A percentile compares a stretch with the other conserved stretches of the same genome.
phyloP scores from a whole-genome alignment of 2,797 vertebrate species.

The Cebuella pygmaea region DNA sequence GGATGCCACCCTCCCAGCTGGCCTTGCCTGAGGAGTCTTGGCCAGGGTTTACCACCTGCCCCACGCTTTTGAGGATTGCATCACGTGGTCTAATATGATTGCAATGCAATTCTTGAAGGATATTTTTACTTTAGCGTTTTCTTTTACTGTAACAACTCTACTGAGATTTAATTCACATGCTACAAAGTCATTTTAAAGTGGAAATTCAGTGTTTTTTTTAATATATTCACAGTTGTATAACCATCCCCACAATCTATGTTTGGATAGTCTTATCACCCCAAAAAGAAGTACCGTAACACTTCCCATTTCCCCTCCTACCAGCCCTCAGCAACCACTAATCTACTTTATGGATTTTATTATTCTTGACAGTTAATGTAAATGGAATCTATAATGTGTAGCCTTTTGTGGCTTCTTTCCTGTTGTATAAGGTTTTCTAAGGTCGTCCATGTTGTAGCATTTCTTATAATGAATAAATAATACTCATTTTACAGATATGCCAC shows the following conservation, averaged over 20 bases:
- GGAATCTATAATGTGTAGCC: not conserved
- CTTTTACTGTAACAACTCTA: not conserved
- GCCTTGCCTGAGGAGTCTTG: not conserved
- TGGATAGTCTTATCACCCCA: not conserved
- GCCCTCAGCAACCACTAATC: not conserved
- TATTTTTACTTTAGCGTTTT: not conserved
- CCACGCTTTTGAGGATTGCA: not conserved
- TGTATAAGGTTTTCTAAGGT: not conserved
- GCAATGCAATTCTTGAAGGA: not conserved
- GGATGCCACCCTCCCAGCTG: not conserved
- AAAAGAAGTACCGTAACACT: not conserved
- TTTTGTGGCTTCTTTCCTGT: not conserved
- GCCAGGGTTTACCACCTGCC: not conserved
- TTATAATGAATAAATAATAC: not conserved
- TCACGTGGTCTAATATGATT: not conserved
- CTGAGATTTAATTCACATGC: not conserved
- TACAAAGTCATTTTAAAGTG: not conserved
- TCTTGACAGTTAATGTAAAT: not conserved
- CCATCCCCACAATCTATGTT: not conserved
- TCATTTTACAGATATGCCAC: not conserved
- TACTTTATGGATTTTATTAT: not conserved
- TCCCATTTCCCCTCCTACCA: not conserved
- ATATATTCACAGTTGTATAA: not conserved
- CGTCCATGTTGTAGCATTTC: not conserved
- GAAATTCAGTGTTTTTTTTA: not conserved